These are phyloP conservation scores for Palythoa grandiflora DNA, from an alignment of 92 coral and sea anemone genomes.

Conservation along the genomic window DNA sequence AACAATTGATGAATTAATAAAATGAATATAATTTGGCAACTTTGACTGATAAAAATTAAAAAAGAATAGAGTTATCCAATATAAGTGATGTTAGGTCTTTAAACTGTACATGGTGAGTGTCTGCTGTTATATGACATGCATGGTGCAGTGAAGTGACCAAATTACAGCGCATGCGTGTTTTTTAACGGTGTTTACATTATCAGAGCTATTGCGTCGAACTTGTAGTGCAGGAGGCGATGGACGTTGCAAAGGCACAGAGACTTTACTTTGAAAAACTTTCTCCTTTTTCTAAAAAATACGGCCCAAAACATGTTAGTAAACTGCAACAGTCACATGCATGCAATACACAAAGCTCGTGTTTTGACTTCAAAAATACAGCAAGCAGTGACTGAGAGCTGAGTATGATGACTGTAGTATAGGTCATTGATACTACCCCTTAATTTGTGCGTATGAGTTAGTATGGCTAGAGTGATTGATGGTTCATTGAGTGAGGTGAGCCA, in stretches of 20 bases:
- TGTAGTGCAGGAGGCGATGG: conserved; percentile 38
- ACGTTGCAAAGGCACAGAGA: conserved; percentile 31
- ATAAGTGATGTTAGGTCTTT: no score
- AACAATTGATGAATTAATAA: no score
- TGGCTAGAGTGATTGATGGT: not conserved
- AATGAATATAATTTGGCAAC: no score
- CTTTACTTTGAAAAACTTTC: conserved; percentile 17
- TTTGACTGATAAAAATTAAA: no score
- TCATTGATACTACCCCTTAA: not conserved
- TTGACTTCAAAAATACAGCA: no score
- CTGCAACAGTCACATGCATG: not conserved
- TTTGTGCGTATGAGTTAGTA: not conserved
- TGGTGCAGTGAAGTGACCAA: not conserved
- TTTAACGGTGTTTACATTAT: conserved; percentile 54
- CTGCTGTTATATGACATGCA: not conserved
- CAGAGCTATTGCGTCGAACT: conserved; percentile 61
- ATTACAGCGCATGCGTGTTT: conserved; percentile 2
- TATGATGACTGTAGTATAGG: not conserved
- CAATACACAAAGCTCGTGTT: no score
- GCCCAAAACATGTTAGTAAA: conserved; percentile 25
- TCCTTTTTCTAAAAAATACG: conserved; percentile 19
- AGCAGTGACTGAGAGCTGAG: not conserved
- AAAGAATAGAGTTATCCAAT: no score
- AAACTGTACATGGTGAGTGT: not conserved
- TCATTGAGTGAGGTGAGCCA: not conserved